Evolutionary conservation across 2,113 vertebrate species (phyloP).

Genomic region (Laticauda colubrina): DNA sequence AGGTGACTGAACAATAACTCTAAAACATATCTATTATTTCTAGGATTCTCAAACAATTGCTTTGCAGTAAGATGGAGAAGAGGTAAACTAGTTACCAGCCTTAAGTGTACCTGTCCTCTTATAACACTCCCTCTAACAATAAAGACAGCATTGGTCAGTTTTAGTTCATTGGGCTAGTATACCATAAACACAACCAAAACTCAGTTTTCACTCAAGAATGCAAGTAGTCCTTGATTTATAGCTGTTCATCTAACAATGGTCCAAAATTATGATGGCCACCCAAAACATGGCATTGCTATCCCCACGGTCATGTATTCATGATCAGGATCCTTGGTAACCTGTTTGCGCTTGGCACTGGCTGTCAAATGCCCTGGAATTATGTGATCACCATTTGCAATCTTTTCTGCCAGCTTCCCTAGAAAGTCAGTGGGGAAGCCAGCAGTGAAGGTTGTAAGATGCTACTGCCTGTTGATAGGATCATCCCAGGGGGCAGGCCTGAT

Average conservation of each 20-base stretch:
- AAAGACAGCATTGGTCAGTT: neutral
- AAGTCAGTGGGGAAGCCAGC: neutral
- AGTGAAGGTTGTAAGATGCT: neutral
- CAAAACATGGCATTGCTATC: neutral
- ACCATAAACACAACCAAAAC: neutral
- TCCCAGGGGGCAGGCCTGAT: neutral
- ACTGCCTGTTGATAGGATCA: neutral
- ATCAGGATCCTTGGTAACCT: neutral
- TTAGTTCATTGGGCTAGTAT: neutral
- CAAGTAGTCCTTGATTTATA: neutral
- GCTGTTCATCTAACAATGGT: neutral
- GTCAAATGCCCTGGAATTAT: neutral
- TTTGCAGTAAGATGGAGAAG: neutral
- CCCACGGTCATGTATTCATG: neutral
- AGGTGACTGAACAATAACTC: neutral
- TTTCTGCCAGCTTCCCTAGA: neutral
- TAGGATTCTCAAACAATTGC: neutral
- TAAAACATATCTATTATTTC: neutral
- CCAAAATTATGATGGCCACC: neutral
- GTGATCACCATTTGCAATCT: neutral
- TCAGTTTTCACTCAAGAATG: neutral
- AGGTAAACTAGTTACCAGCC: neutral
- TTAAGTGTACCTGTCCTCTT: neutral
- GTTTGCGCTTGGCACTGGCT: neutral
- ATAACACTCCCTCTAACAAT: neutral